phyloP scores from a whole-genome alignment of 2,113 vertebrate species.

The Hypomesus transpacificus region DNA sequence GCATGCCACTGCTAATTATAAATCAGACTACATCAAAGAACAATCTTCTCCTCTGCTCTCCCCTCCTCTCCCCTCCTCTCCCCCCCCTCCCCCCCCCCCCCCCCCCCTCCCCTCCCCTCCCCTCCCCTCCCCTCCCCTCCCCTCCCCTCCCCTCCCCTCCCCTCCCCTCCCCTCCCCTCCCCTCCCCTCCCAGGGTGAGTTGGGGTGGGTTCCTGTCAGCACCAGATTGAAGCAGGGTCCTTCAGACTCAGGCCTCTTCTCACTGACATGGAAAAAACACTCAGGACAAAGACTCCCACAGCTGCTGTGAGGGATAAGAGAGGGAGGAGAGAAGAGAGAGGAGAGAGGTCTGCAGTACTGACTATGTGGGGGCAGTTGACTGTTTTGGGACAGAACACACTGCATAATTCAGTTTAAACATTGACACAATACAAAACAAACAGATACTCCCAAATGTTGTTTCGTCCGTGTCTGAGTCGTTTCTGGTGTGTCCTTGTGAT shows the following conservation, averaged over 20 bases:
- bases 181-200: conserved; percentile 33
- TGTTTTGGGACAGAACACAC: too few relatives aligned
- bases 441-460: too few relatives aligned
- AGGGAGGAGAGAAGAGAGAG: conserved; percentile 32
- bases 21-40: not conserved
- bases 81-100: not conserved
- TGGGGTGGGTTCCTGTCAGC: conserved; percentile 53
- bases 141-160: not conserved
- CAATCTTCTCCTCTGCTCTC: not conserved
- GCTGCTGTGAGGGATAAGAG: conserved; percentile 48
- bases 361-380: not conserved
- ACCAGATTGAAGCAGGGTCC: conserved; percentile 50
- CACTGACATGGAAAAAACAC: conserved; percentile 59
- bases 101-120: not conserved
- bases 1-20: too few relatives aligned
- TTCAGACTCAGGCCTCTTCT: conserved; percentile 19
- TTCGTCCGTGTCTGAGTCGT: too few relatives aligned
- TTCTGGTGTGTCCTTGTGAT: too few relatives aligned
- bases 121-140: too few relatives aligned
- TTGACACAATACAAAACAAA: too few relatives aligned
- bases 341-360: conserved; percentile 23
- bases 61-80: not conserved
- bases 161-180: not conserved
- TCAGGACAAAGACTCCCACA: conserved; percentile 46
- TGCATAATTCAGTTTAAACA: too few relatives aligned